Percentiles rank a stretch among this genome's conserved stretches.
Conservation (phyloP, 2,797 vertebrate genomes). For the Scolopax bukidnonensis region DNA sequence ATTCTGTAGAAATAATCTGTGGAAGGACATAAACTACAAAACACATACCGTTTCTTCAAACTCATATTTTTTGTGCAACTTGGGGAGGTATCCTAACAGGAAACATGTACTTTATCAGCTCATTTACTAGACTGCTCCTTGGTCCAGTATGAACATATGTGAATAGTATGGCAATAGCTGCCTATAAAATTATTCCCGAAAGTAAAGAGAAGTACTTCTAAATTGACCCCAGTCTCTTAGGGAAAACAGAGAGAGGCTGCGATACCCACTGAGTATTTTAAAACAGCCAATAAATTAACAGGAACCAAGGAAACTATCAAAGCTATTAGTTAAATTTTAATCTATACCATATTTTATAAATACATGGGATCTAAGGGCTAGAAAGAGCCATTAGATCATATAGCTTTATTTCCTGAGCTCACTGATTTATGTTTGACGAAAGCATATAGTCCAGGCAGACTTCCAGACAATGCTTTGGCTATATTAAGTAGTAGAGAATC, state of each 20-base stretch:
- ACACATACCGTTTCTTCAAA: background rate
- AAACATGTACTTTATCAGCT: background rate
- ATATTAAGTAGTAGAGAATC: background rate
- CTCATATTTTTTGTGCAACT: background rate
- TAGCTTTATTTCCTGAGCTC: conserved; percentile 53
- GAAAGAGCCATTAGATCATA: conserved; percentile 1
- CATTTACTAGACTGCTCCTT: background rate
- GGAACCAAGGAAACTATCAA: conserved; percentile 42
- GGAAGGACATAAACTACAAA: background rate
- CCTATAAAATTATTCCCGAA: background rate
- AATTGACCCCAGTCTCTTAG: background rate
- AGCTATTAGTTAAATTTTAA: conserved; percentile 44
- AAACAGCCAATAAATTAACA: conserved; percentile 35
- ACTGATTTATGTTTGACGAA: background rate
- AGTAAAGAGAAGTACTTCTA: background rate
- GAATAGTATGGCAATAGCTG: background rate
- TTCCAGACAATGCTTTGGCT: background rate
- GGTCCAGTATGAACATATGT: background rate
- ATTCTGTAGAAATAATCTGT: background rate
- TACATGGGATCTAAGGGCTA: conserved; percentile 2
- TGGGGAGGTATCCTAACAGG: background rate
- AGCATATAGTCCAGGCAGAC: background rate
- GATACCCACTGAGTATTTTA: background rate
- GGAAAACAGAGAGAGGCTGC: background rate
- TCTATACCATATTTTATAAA: conserved; percentile 35